Percentiles rank a stretch among this genome's conserved stretches.
Conservation (phyloP, 1,140 invertebrate species). For the Cydia pomonella region DNA sequence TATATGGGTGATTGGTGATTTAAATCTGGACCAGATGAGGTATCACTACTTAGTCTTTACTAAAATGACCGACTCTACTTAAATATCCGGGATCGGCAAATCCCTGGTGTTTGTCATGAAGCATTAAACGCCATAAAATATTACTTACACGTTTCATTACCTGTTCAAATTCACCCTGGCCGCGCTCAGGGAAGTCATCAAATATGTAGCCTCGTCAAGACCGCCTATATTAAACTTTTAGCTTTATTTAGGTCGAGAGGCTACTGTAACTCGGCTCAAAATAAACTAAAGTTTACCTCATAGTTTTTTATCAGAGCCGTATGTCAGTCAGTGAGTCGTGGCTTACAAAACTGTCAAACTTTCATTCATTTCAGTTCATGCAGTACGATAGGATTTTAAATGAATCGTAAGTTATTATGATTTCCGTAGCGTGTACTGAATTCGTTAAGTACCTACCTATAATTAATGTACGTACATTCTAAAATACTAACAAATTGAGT, state of each 20-base stretch:
- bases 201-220: slow-evolving; percentile 6
- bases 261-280: not conserved
- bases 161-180: slow-evolving; percentile 15
- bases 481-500: too few species aligned
- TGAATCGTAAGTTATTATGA: too few species aligned
- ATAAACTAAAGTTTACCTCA: not conserved
- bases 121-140: not conserved
- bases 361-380: too few species aligned
- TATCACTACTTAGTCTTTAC: not conserved
- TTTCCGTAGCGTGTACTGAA: too few species aligned
- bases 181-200: not conserved
- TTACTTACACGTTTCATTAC: slow-evolving; percentile 15
- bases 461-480: too few species aligned
- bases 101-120: not conserved
- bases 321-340: not conserved
- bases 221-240: not conserved
- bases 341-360: not conserved
- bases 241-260: not conserved
- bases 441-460: too few species aligned
- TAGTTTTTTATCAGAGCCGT: not conserved
- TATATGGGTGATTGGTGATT: not conserved
- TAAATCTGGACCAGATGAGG: not conserved
- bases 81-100: not conserved
- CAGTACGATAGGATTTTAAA: too few species aligned
- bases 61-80: not conserved